Percentiles rank a stretch among this genome's conserved stretches.
Evolutionary conservation across 1,140 invertebrate species (phyloP).

Genomic region (Diachasma alloeum): DNA sequence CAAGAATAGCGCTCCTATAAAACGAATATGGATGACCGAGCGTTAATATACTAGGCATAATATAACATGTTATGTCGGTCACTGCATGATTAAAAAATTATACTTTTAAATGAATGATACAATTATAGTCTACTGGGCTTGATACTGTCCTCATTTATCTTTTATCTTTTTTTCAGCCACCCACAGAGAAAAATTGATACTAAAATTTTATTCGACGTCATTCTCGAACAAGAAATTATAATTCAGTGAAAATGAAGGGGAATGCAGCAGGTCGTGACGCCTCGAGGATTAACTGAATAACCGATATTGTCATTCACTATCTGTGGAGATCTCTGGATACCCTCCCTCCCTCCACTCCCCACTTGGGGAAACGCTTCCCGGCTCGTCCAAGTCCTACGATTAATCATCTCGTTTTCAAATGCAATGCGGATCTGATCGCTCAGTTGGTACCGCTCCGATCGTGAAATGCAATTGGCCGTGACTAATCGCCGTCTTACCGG

Average conservation of each 20-base stretch:
- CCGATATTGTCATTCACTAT: background rate
- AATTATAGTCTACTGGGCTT: background rate
- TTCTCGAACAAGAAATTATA: background rate
- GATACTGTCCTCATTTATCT: background rate
- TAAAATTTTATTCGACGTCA: background rate
- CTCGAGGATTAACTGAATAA: background rate
- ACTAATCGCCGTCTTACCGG: constrained; percentile 18
- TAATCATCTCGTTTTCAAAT: constrained; percentile 25
- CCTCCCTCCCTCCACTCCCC: background rate
- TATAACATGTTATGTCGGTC: background rate
- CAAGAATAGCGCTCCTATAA: background rate
- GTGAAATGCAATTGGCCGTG: constrained; percentile 31
- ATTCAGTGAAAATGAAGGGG: background rate
- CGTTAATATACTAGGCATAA: constrained; percentile 46
- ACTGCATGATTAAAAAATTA: background rate
- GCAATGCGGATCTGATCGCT: constrained; percentile 25
- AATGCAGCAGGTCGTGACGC: background rate
- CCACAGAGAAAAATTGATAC: background rate
- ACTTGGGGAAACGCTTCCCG: background rate
- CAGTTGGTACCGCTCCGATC: constrained; percentile 19
- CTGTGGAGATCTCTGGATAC: constrained; percentile 3
- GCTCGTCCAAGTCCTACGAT: background rate
- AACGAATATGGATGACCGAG: constrained; percentile 43
- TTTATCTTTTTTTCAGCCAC: background rate
- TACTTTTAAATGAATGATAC: background rate